A percentile compares a stretch with the other conserved stretches of the same genome.
phyloP scores from a whole-genome alignment of 1,140 invertebrate species.

The Zaprionus ghesquierei region DNA sequence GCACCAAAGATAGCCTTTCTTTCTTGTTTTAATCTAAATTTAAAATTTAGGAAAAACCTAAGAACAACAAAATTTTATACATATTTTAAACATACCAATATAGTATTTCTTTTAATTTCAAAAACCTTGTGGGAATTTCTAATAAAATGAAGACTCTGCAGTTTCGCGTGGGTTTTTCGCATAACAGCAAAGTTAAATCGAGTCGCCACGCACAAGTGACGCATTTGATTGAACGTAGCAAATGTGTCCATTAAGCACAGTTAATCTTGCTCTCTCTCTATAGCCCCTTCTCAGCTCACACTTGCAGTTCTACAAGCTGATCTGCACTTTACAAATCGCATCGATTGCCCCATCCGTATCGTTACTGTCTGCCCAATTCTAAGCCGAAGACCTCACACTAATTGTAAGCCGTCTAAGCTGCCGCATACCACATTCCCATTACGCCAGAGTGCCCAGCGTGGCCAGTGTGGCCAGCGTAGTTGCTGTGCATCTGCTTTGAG shows the following conservation, averaged over 20 bases:
- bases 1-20: no score
- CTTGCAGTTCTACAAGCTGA: neutral
- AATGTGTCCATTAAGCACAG: neutral
- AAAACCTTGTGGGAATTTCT: neutral
- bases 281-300: neutral
- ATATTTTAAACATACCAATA: no score
- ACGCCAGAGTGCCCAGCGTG: neutral
- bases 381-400: constrained; percentile 13
- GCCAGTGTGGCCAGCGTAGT: neutral
- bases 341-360: constrained; percentile 15
- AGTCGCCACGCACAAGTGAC: neutral
- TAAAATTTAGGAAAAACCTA: no score
- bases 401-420: constrained; percentile 51
- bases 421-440: constrained; percentile 1
- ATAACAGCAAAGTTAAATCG: neutral
- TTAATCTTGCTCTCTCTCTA: neutral
- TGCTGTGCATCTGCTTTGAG: neutral
- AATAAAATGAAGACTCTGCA: neutral
- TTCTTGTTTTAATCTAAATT: no score
- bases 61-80: no score
- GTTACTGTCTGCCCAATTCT: constrained; percentile 17
- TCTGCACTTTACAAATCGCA: constrained; percentile 20
- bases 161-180: neutral
- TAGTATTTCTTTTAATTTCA: no score
- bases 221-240: neutral